These are phyloP conservation scores for human DNA, from an alignment of 2,113 vertebrate species.

Conservation along the genomic window DNA sequence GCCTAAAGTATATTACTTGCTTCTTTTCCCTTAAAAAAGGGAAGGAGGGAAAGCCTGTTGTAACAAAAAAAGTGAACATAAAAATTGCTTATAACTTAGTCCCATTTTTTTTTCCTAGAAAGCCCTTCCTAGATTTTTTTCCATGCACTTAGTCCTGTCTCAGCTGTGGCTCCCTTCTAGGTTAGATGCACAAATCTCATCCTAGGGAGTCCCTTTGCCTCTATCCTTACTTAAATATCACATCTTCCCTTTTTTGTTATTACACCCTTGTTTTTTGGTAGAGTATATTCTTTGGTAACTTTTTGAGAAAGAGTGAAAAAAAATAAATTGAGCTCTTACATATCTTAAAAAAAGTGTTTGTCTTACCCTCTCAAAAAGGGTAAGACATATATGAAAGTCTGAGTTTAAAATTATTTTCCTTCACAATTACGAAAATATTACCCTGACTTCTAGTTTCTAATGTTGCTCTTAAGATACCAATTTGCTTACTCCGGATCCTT, in stretches of 20 bases:
- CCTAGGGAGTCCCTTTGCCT: constrained; percentile 6
- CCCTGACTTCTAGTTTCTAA: constrained; percentile 1
- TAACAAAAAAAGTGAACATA: background rate
- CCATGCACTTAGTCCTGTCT: background rate
- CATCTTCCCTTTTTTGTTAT: background rate
- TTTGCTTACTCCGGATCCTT: background rate
- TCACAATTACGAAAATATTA: constrained; percentile 40
- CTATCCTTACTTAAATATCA: background rate
- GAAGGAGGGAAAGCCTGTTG: background rate
- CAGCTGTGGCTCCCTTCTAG: background rate
- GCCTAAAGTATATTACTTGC: background rate
- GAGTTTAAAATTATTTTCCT: constrained; percentile 22
- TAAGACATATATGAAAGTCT: background rate
- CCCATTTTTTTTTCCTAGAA: background rate
- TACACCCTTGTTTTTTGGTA: background rate
- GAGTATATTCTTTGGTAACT: background rate
- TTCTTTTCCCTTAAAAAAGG: background rate
- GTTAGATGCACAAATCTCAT: background rate
- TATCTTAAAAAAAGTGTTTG: background rate
- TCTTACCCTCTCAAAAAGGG: background rate
- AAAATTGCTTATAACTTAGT: background rate
- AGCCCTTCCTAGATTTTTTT: background rate
- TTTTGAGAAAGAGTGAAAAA: background rate
- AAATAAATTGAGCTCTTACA: background rate
- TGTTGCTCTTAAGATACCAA: background rate